These are phyloP conservation scores for Bothrops jararaca DNA, from an alignment of 2,113 vertebrate species.

Conservation along the genomic window DNA sequence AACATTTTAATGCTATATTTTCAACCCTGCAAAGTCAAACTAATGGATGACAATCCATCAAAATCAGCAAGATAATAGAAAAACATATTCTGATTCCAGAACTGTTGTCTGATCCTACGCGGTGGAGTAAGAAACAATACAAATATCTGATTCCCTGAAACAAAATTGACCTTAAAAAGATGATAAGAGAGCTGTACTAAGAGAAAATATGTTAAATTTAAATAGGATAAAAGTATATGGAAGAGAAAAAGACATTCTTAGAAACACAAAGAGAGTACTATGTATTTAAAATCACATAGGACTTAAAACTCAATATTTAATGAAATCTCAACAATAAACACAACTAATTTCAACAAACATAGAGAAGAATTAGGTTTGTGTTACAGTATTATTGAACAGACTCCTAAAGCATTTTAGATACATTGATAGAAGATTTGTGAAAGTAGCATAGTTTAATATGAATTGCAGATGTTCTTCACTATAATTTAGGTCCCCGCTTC, in stretches of 20 bases:
- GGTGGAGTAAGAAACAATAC: constrained; percentile 63
- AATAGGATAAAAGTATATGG: background rate
- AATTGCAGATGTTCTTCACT: background rate
- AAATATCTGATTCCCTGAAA: constrained; percentile 44
- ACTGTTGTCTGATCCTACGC: constrained; percentile 62
- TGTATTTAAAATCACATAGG: constrained; percentile 19
- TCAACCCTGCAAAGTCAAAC: constrained; percentile 68
- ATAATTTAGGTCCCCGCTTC: background rate
- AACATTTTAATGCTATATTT: constrained; percentile 53
- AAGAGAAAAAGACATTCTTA: constrained; percentile 12
- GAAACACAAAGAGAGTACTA: background rate
- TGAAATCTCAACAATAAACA: constrained; percentile 4
- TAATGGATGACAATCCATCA: constrained; percentile 64
- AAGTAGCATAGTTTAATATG: background rate
- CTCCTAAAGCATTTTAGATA: background rate
- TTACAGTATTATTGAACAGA: background rate
- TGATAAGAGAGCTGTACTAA: constrained; percentile 40
- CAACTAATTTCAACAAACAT: constrained; percentile 6
- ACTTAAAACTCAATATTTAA: constrained; percentile 15
- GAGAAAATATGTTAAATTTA: constrained; percentile 44
- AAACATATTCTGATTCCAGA: constrained; percentile 55
- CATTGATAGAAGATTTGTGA: background rate
- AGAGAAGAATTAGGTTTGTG: constrained; percentile 10
- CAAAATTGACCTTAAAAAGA: constrained; percentile 54
- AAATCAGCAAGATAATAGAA: constrained; percentile 65